phyloP scores from a whole-genome alignment of 2,113 vertebrate species.

The Setophaga petechia region DNA sequence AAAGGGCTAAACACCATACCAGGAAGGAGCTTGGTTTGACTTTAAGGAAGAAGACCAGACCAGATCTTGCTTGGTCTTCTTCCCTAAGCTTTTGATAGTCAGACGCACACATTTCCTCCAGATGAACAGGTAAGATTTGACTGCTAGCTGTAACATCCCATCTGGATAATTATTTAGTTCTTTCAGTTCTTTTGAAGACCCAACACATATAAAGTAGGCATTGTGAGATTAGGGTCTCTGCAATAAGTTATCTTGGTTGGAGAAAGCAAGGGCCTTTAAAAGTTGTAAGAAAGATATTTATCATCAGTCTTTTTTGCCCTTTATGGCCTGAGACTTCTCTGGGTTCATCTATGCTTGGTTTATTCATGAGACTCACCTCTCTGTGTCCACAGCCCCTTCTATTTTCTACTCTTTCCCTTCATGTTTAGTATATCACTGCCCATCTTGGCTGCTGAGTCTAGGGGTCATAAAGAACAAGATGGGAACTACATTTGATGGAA shows the following conservation, averaged over 20 bases:
- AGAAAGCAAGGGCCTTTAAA: background rate
- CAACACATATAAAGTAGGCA: background rate
- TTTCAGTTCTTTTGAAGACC: background rate
- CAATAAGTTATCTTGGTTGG: background rate
- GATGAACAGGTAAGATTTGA: background rate
- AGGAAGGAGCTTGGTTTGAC: background rate
- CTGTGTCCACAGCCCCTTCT: background rate
- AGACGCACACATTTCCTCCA: background rate
- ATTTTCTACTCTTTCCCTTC: background rate
- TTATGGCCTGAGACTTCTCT: background rate
- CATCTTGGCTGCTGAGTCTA: background rate
- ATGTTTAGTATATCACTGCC: background rate
- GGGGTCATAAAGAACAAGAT: background rate
- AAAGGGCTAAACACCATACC: background rate
- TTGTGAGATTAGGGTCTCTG: background rate
- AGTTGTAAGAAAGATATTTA: background rate
- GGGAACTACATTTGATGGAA: background rate
- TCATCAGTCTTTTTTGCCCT: background rate
- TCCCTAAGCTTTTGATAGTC: background rate
- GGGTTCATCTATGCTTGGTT: background rate
- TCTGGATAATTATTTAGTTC: background rate
- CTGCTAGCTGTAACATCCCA: background rate
- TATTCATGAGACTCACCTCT: background rate
- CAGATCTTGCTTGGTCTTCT: background rate
- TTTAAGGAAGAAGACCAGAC: background rate